Conservation (phyloP, 2,888 invertebrate species). For the Rhodophaea formosa region DNA sequence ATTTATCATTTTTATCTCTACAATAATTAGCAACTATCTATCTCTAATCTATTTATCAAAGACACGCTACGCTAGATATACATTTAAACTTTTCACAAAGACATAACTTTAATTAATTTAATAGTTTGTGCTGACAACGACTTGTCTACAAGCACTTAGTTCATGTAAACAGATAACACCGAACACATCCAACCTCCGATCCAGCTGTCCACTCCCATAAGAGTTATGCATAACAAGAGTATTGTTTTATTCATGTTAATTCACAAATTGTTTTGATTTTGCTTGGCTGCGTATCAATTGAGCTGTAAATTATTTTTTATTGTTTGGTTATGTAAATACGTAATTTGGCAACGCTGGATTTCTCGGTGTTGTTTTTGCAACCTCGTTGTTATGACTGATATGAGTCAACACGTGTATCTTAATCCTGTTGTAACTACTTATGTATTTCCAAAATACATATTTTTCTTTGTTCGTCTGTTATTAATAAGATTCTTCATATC, state of each 20-base stretch:
- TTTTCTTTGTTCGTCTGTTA: too few relatives aligned
- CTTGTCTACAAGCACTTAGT: neutral
- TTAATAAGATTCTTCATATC: too few relatives aligned
- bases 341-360: constrained; percentile 12
- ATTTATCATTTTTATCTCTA: too few relatives aligned
- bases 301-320: constrained; percentile 19
- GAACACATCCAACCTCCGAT: constrained; percentile 44
- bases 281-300: constrained; percentile 22
- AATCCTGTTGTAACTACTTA: neutral
- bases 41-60: too few relatives aligned
- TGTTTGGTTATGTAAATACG: constrained; percentile 17
- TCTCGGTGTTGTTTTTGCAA: constrained; percentile 13
- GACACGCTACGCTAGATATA: too few relatives aligned
- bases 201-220: constrained; percentile 44
- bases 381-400: neutral
- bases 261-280: constrained; percentile 29
- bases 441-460: neutral
- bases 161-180: neutral
- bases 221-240: constrained; percentile 23
- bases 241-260: constrained; percentile 28
- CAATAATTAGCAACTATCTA: too few relatives aligned
- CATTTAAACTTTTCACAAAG: too few relatives aligned
- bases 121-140: too few relatives aligned
- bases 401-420: neutral
- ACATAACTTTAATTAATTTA: too few relatives aligned